phyloP scores from a whole-genome alignment of 2,888 invertebrate species.

The Metopia argyrocephala region DNA sequence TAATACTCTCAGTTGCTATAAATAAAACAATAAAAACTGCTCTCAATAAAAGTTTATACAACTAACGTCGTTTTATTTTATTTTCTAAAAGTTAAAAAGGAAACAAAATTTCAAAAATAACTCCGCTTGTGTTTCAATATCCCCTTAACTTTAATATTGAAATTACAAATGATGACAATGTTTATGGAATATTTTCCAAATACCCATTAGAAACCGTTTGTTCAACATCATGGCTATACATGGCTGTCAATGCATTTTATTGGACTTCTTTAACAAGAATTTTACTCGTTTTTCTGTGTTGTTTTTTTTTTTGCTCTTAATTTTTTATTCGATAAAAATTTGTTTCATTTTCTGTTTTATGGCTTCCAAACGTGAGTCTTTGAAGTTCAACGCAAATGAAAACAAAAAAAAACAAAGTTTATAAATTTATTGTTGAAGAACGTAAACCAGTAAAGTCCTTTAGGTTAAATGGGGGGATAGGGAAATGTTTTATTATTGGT shows the following conservation, averaged over 20 bases:
- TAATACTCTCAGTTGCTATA: too few relatives aligned
- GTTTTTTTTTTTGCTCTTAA: background rate
- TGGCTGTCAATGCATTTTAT: background rate
- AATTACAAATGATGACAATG: background rate
- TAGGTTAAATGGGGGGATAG: background rate
- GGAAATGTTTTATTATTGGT: background rate
- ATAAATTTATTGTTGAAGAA: conserved; percentile 31
- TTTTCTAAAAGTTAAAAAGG: background rate
- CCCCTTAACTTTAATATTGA: background rate
- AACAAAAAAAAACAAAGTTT: conserved; percentile 20
- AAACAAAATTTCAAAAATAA: background rate
- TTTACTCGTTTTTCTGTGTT: background rate
- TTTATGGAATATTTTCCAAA: background rate
- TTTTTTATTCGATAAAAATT: conserved; percentile 49
- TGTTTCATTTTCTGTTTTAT: conserved; percentile 52
- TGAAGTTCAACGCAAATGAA: conserved; percentile 34
- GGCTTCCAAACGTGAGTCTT: conserved; percentile 37
- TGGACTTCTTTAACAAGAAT: background rate
- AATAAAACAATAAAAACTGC: background rate
- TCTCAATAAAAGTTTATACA: background rate
- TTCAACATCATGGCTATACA: background rate
- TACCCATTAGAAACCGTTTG: background rate
- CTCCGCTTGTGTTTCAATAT: background rate
- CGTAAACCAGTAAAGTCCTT: conserved; percentile 14
- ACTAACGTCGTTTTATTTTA: too few relatives aligned